Percentiles rank a stretch among this genome's conserved stretches.
Conservation (phyloP, 2,113 vertebrate genomes). For the Corythornis madagascariensis region DNA sequence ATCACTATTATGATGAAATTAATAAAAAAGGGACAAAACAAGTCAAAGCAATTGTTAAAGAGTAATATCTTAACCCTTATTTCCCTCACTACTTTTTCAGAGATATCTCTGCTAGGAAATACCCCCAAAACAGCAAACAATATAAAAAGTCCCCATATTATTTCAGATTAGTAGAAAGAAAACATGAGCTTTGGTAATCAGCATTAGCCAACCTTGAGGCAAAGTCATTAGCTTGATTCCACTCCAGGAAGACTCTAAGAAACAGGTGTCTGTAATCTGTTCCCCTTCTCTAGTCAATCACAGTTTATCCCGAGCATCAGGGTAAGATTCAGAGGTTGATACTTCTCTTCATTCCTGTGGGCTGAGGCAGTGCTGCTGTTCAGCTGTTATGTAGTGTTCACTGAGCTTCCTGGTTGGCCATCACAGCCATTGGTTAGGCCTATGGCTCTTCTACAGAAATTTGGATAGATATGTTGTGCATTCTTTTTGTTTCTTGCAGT, state of each 20-base stretch:
- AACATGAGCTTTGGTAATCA: background rate
- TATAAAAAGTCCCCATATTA: background rate
- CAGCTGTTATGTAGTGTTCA: background rate
- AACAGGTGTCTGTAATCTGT: background rate
- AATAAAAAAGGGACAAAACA: background rate
- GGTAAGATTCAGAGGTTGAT: background rate
- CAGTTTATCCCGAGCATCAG: background rate
- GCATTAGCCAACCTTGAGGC: background rate
- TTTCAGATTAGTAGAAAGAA: background rate
- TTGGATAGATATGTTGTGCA: background rate
- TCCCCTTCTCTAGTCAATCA: background rate
- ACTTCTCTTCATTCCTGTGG: background rate
- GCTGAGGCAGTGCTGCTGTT: background rate
- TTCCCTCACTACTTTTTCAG: background rate
- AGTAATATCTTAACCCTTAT: background rate
- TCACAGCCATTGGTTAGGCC: rapidly evolving
- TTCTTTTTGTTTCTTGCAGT: background rate
- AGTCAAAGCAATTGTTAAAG: background rate
- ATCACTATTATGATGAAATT: background rate
- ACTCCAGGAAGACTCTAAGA: background rate
- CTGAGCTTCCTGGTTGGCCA: background rate
- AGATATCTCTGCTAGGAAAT: background rate
- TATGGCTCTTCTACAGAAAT: background rate
- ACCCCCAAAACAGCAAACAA: background rate
- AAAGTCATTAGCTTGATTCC: background rate